Evolutionary conservation across 2,797 vertebrate species (phyloP), one percentile per base, ranked within the genome.

Genomic region (Numenius phaeopus): DNA sequence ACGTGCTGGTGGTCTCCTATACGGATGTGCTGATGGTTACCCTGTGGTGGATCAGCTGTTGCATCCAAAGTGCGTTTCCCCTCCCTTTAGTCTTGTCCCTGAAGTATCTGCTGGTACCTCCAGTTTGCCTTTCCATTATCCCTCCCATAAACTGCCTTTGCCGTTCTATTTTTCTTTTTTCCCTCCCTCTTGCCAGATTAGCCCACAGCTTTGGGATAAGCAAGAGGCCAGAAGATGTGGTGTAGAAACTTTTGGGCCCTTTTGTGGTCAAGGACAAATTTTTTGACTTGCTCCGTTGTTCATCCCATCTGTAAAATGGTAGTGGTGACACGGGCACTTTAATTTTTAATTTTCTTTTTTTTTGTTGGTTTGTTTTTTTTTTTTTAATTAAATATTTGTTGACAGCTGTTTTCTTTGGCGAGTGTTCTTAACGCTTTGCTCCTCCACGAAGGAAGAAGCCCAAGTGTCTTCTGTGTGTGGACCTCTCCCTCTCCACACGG

Each of bases 331-430:
- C 32, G 42, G 46, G 22, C 32, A n/a, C 55, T 14, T n/a, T 16
- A 34, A 10, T 49, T 55, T 6, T 14, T 10, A 9, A 8, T 6
- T 29, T 13, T 14, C 18, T 18, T 34, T 9, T 21, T 6, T 7
- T 6, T 78, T 61, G 47, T 23, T 23, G 46, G 42, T 44, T 50
- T 26, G 49, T 23, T 49, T 11, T 5, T 8, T 64, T 62, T 44
- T 32, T 3, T 34, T 12, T 29, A 12, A 37, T 37, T 37, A 87
- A 97, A 81, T 92, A 87, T 96, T 96, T 96, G 32, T 90, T 92
- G 59, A 89, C 75, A 91, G 61, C 70, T 84, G 32, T 83, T 95
- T 96, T 67, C 69, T 90, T 72, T 95, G 90, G 73, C 26, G 85
- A 57, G 84, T 49, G 20, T 72, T 93, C 76, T 91, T 93, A 94